Conservation (phyloP, 1,140 invertebrate genomes). For the honey bee (Apis mellifera) region DNA sequence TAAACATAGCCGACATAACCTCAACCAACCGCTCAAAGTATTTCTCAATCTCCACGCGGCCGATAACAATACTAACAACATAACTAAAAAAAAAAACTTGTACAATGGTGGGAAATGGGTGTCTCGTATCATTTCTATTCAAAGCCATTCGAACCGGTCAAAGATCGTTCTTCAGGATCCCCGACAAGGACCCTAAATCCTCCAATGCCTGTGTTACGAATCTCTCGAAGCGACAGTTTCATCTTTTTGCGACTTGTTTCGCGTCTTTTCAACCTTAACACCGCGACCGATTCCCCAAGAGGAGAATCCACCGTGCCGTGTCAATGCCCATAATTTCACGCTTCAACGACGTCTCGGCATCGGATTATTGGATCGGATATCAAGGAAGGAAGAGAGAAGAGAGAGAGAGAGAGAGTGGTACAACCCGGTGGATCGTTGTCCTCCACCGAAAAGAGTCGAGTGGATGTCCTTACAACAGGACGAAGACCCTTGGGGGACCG, state of each 20-base stretch:
- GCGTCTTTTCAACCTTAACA: conserved; percentile 36
- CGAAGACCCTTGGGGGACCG: conserved; percentile 42
- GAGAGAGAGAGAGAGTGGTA: conserved; percentile 37
- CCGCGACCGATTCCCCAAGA: conserved; percentile 21
- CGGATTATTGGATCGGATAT: conserved; percentile 77
- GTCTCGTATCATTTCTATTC: no score
- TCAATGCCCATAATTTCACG: conserved; percentile 78
- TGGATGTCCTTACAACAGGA: conserved; percentile 58
- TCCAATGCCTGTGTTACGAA: background rate
- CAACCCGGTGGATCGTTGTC: conserved; percentile 54
- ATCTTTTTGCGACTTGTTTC: conserved; percentile 54
- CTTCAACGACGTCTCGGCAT: conserved; percentile 72
- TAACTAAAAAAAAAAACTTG: no score
- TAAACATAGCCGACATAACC: no score
- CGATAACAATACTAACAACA: no score
- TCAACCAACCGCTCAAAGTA: no score
- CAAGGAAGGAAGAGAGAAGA: conserved; percentile 59
- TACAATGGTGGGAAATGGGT: no score
- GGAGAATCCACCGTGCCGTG: conserved; percentile 66
- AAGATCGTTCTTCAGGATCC: background rate
- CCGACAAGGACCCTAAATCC: background rate
- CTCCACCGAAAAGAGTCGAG: conserved; percentile 46
- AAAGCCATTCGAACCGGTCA: no score
- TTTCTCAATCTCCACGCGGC: no score
- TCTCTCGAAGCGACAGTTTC: conserved; percentile 39